Base-by-base conservation (phyloP, 2,888 invertebrate genomes). In the Autographa pulchrina region DNA sequence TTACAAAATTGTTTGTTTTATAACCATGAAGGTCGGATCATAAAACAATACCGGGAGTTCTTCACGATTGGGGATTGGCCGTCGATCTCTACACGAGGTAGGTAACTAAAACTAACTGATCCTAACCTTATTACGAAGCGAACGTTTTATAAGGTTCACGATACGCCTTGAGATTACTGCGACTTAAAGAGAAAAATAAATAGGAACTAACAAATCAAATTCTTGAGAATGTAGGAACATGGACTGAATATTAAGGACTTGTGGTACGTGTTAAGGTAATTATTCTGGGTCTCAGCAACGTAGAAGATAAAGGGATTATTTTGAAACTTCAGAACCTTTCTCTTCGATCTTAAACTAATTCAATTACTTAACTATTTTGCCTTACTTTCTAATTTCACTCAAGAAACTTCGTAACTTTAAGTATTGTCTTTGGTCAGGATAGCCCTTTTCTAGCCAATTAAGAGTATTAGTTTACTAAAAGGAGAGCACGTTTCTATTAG, bases 131-230 rank as follows among this genome's bases (percentile, higher is more conserved):
- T 89, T 88, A 88, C 81, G 32, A 62, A 60, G 71, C 74, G 72
- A 81, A 74, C 85, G 78, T 78, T 86, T 78, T 80, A 74, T 75
- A 85, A 78, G 70, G 80, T 82, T 70, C 74, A 65, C 76, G 81
- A 79, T 81, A 79, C 82, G 70, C 75, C 71, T 66, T 73, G 67
- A 70, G 62, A 75, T 74, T 71, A 77, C 77, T 61, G 75, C 59
- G 61, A 77, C 72, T 73, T 78, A 74, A 79, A 78, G 70, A 74
- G 68, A 65, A 80, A 80, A 78, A 81, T 81, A 82, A 83, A 84
- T 81, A 83, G 83, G 82, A 83, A 82, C 81, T 83, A 84, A 83
- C 85, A 87, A 90, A 90, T 90, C 88, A 87, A 88, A 90, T 89
- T 85, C 81, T 78, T 74, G 77, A 76, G 78, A 78, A 85, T 77